Evolutionary conservation across 2,113 vertebrate species (phyloP), one percentile per base, ranked within the genome.

Genomic region (Oncorhynchus gorbuscha): DNA sequence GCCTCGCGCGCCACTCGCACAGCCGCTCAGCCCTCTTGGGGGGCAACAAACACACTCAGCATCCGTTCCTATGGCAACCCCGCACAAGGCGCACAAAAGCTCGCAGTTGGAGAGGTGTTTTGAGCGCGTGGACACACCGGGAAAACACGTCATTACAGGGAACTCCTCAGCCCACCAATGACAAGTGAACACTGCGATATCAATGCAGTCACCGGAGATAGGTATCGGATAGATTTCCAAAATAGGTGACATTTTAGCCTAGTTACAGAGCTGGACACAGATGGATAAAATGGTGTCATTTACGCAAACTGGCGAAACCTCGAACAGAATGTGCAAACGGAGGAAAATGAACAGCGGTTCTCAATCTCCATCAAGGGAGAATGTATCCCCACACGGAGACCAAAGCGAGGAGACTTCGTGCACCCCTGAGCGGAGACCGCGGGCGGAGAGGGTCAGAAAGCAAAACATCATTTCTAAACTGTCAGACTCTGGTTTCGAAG

Each of bases 401-500:
- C 24, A 6, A 39, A 22, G 1, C 28, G 14, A 3, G 12, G 59
- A 61, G 84, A 78, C 28, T 76, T 80, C 86, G 24, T 77, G 82
- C 30, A 87, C 91, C 5, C 89, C 90, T 0, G 78, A 85, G 45
- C 92, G 87, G 82, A 92, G 84, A 76, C 84, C 82, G 66, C 85
- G 64, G 9, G 80, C 82, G 5, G 81, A 75, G 32, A 83, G 92
- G 13, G 77, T 89, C 74, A 90, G 93, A 71, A 93, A 94, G 74
- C 91, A 94, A 82, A 92, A 79, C 6, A 88, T 93, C 49, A 89
- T 87, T 69, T 83, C 85, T 45, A 86, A 73, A 39, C 28, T 92
- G 22, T 89, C 88, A 45, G 94, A 95, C 83, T 96, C 95, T 0
- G 95, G 95, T 0, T 94, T 96, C 20, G 91, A 94, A 66, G 95